A percentile compares a stretch with the other conserved stretches of the same genome.
phyloP scores from a whole-genome alignment of 2,113 vertebrate genomes.

The Pseudopodoces humilis region DNA sequence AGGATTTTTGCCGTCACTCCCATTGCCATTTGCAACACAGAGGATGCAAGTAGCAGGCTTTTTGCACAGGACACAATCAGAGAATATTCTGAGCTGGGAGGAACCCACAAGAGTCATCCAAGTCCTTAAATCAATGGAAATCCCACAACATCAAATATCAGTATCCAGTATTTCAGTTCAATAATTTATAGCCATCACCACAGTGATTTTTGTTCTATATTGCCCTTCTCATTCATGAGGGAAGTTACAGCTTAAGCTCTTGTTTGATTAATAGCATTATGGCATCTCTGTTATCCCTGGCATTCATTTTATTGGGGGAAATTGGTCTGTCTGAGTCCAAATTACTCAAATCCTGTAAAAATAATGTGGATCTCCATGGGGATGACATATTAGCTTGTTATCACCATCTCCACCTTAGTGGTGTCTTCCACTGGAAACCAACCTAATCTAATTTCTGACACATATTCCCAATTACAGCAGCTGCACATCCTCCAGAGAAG shows the following conservation, averaged over 20 bases:
- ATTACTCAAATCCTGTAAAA: not conserved
- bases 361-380: not conserved
- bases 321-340: not conserved
- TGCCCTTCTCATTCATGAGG: not conserved
- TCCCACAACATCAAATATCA: not conserved
- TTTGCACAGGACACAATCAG: not conserved
- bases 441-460: not conserved
- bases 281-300: not conserved
- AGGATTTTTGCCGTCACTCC: not conserved
- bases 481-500: slow-evolving; percentile 1
- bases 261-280: not conserved
- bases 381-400: not conserved
- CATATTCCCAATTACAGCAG: not conserved
- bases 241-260: not conserved
- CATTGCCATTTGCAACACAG: accelerated
- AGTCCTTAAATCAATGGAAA: not conserved
- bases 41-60: not conserved
- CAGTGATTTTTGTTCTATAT: not conserved
- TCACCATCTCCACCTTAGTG: not conserved
- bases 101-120: not conserved
- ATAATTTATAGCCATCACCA: not conserved
- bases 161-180: not conserved
- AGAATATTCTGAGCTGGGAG: not conserved
- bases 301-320: not conserved
- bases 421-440: not conserved